Conservation (phyloP, 2,113 vertebrate species). For the Cheirogaleus medius region DNA sequence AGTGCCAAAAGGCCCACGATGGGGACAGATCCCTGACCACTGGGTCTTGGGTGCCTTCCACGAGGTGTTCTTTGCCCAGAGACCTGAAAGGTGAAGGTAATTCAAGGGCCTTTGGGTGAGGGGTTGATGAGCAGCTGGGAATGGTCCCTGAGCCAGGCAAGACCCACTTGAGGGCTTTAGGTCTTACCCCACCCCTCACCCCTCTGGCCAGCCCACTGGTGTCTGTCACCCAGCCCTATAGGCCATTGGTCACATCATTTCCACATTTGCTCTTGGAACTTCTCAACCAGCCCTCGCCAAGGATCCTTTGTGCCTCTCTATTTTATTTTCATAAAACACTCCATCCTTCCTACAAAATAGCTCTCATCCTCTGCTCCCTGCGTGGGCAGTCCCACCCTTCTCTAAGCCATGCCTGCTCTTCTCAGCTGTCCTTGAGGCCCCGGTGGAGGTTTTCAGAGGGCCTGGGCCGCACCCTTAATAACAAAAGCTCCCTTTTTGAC, state of each 20-base stretch:
- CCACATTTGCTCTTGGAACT: neutral
- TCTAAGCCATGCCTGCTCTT: neutral
- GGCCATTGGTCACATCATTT: too few species aligned
- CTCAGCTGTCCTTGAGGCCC: neutral
- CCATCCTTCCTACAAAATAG: neutral
- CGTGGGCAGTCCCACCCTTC: neutral
- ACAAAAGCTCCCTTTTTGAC: neutral
- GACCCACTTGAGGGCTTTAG: accelerated
- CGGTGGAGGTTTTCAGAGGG: neutral
- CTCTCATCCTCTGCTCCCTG: neutral
- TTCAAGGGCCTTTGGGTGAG: neutral
- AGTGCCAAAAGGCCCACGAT: neutral
- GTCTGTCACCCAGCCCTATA: neutral
- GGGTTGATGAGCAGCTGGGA: neutral
- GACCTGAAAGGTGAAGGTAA: neutral
- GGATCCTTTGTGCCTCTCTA: neutral
- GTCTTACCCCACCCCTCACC: neutral
- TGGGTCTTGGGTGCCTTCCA: neutral
- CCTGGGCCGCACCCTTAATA: neutral
- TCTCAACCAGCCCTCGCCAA: neutral
- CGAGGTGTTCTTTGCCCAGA: neutral
- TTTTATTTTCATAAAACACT: neutral
- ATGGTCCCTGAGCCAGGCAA: neutral
- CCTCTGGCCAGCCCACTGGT: accelerated
- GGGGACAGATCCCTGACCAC: too few species aligned